Percentiles rank a stretch among this genome's conserved stretches.
Conservation (phyloP, 2,113 vertebrate species). For the Strigops habroptila region DNA sequence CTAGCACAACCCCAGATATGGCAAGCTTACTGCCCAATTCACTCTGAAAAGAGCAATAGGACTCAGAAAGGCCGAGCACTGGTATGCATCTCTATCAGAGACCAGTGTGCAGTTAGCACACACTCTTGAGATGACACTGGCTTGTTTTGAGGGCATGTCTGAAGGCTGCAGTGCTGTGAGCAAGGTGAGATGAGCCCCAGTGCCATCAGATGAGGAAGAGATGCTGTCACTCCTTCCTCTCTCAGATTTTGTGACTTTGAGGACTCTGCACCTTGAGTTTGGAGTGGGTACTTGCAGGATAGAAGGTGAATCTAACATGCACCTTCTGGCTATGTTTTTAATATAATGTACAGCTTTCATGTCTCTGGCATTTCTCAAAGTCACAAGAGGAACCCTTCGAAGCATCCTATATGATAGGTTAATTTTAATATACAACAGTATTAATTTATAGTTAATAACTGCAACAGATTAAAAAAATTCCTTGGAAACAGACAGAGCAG, state of each 20-base stretch:
- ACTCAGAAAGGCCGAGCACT: not conserved
- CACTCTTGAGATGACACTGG: not conserved
- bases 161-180: not conserved
- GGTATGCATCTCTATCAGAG: not conserved
- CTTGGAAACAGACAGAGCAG: not conserved
- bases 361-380: not conserved
- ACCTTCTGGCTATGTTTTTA: not conserved
- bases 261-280: not conserved
- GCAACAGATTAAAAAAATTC: not conserved
- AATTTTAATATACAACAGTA: not conserved
- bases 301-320: accelerated
- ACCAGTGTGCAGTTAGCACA: not conserved
- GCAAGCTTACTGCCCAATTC: not conserved
- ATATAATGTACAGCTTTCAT: not conserved
- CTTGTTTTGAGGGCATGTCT: not conserved
- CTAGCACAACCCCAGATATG: not conserved
- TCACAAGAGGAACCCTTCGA: not conserved
- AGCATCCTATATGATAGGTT: not conserved
- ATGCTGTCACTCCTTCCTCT: not conserved
- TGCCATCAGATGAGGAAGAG: not conserved
- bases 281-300: not conserved
- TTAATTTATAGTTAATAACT: not conserved
- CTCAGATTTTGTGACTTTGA: not conserved
- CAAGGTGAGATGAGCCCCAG: not conserved
- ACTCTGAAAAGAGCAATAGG: not conserved